A percentile compares a stretch with the other conserved stretches of the same genome.
These are phyloP conservation scores for Pseudonaja textilis DNA, from an alignment of 2,113 vertebrate species.

Conservation along the genomic window DNA sequence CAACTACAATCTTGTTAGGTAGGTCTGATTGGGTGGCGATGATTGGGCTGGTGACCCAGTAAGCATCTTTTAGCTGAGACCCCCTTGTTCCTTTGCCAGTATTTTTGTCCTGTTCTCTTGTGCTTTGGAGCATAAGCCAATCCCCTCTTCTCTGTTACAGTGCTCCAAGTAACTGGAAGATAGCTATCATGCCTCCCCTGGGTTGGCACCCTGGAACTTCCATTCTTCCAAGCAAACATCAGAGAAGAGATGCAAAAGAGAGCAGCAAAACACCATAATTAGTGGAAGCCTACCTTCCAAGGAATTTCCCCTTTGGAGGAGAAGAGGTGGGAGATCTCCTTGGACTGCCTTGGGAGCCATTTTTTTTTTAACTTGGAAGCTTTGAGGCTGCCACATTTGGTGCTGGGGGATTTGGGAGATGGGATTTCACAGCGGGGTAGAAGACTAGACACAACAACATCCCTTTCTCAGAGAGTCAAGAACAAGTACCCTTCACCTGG, in stretches of 20 bases:
- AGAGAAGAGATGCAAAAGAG: background rate
- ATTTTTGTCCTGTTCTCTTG: background rate
- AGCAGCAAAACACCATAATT: background rate
- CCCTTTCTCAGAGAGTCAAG: too few species aligned
- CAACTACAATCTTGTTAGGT: background rate
- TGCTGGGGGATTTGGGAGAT: too few species aligned
- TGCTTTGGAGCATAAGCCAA: background rate
- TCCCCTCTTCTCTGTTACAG: background rate
- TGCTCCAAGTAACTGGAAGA: too few species aligned
- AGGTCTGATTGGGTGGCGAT: background rate
- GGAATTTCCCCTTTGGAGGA: conserved; percentile 29
- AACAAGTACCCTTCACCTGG: too few species aligned
- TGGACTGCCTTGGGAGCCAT: too few species aligned
- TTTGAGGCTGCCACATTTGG: too few species aligned
- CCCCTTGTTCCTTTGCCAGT: background rate
- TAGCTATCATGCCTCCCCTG: background rate
- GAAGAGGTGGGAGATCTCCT: conserved; percentile 19
- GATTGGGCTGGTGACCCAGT: background rate
- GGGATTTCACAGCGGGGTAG: too few species aligned
- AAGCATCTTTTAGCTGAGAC: background rate
- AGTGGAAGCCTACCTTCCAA: background rate
- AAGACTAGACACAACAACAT: too few species aligned
- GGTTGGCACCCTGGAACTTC: background rate
- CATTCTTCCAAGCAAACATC: background rate
- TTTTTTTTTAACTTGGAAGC: too few species aligned